Base-by-base conservation (phyloP, 1,140 invertebrate genomes). In the Meloidogyne hapla region DNA sequence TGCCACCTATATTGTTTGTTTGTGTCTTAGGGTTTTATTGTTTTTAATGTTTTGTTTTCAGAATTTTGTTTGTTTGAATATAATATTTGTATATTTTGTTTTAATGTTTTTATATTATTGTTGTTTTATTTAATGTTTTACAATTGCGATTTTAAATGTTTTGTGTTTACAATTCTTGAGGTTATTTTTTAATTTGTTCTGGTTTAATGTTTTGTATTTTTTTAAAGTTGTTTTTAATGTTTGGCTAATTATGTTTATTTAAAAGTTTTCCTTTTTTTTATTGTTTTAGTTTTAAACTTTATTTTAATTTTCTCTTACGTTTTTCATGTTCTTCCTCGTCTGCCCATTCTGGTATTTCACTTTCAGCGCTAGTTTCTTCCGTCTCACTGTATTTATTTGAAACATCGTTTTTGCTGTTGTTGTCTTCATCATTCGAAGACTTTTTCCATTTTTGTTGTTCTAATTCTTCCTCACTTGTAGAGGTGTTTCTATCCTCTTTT, bases 291-390 rank as follows among this genome's bases (percentile, higher is more conserved):
- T 33, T 33, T 33, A 33, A 33, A 33, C 9, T 33, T 8, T 6
- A 33, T 33, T 33, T 33, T 33, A 33, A 33, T 42, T 42, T 42
- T 40, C 10, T 3, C 25, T 15, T 26, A 65, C 64, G 21, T 65
- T 65, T 28, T 13, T 13, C 25, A 65, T 21, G 3, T 3, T 62
- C 42, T 2, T 21, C 33, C 12, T 75, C 64, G 21, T 75, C 74
- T 28, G 74, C 74, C 74, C 74, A 75, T 69, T 75, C 74, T 4
- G 74, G 74, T 75, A 63, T 28, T 45, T 48, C 64, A 48, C 73
- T 74, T 26, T 45, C 28, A 6, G 25, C 73, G 9, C 73, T 74
- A 15, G 18, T 40, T 21, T 66, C 61, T 9, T n/a, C 68, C 15
- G 71, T 25, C 25, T 74, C 45, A 26, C 33, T 40, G 21, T 72